Conservation (phyloP, 2,113 vertebrate species). For the Clinocottus analis region DNA sequence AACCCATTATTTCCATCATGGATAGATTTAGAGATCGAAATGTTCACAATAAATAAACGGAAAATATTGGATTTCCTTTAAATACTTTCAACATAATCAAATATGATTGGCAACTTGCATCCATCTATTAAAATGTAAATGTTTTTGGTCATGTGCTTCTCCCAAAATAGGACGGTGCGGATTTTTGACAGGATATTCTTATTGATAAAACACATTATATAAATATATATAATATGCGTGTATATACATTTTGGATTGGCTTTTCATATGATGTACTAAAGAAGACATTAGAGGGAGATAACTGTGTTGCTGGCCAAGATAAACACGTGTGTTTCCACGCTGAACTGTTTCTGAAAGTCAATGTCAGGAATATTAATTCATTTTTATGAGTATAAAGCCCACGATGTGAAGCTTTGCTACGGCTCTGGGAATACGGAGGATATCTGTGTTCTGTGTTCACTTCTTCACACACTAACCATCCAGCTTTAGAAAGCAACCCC, state of each 20-base stretch:
- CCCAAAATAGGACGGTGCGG: background rate
- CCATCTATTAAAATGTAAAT: too few relatives aligned
- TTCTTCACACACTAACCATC: conserved; percentile 39
- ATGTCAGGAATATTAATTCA: background rate
- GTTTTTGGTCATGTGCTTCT: too few relatives aligned
- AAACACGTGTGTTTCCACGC: background rate
- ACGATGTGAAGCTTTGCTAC: background rate
- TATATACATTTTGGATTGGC: background rate
- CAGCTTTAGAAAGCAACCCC: conserved; percentile 27
- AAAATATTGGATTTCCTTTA: background rate
- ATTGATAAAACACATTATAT: background rate
- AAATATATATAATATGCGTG: too few relatives aligned
- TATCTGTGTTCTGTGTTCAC: conserved; percentile 25
- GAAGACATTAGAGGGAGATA: background rate
- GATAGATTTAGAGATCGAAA: background rate
- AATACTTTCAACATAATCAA: background rate
- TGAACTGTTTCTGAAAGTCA: background rate
- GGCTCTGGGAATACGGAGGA: background rate
- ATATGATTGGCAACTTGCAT: background rate
- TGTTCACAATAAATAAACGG: background rate
- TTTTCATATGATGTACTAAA: background rate
- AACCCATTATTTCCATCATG: background rate
- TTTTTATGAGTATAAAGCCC: background rate
- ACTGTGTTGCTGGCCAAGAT: background rate
- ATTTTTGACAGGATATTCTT: background rate